Base-by-base conservation (phyloP, 2,797 vertebrate species). In the Chanos chanos region DNA sequence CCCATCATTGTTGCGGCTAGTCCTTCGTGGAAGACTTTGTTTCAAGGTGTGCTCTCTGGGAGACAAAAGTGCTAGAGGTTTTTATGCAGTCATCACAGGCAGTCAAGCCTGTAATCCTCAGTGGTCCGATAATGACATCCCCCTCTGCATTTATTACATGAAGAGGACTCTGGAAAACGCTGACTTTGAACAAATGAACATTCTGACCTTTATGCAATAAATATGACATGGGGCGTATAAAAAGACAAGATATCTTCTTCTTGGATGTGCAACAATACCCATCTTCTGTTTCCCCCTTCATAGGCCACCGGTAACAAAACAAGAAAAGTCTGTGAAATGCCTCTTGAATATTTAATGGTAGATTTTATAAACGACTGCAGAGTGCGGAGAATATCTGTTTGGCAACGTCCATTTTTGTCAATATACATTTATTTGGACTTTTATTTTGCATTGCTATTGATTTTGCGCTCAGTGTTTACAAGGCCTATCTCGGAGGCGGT, bases 231-330 rank as follows among this genome's bases (percentile, higher is more conserved):
- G 85, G 89, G 83, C 81, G 81, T 90, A 94, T 90, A 90, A 89
- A 93, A 92, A 88, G 84, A 89, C 89, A 90, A 86, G 85, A 91
- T 92, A 92, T 94, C 94, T 94, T 92, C 89, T 86, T 92, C 89
- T 89, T 89, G 84, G 92, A 90, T 91, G 89, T 89, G 91, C 91
- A 86, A 89, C 89, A 92, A 82, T 79, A 89, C 90, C 86, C 80
- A 73, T 60, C 79, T 71, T 81, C 78, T 83, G 90, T 80, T 77
- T 89, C 85, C 84, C 58, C 61, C 64, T 76, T 21, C 34, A 37
- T 7, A 5, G 34, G 25, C 51, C 33, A 6, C 3, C 24, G 57
- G 12, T 13, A 56, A 6, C 13, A 50, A 24, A 49, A 43, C 21
- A 36, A n/a, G 61, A 36, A 22, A 34, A 44, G 7, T 34, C 28